These are phyloP conservation scores for Lerista edwardsae DNA, from an alignment of 2,797 vertebrate species.

Conservation along the genomic window DNA sequence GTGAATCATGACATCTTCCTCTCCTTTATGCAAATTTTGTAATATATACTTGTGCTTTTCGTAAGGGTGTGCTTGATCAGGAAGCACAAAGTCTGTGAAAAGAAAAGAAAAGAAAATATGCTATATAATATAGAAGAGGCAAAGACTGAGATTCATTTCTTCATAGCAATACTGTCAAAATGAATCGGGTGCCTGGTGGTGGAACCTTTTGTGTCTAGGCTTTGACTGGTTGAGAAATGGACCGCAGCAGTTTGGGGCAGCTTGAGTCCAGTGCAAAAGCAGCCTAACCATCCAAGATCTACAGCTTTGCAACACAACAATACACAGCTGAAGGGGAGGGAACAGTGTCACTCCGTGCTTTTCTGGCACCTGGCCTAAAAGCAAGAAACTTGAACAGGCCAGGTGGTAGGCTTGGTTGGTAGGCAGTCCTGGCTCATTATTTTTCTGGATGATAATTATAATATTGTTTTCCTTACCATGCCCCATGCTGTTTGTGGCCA, in stretches of 20 bases:
- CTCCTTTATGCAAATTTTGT: not conserved
- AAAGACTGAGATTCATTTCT: no score
- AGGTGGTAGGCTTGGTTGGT: no score
- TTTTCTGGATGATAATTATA: no score
- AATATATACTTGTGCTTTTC: not conserved
- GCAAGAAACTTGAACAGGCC: no score
- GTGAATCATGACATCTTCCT: no score
- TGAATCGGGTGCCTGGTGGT: not conserved
- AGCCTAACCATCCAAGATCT: not conserved
- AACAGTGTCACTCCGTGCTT: not conserved
- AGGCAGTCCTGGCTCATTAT: no score
- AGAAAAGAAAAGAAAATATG: not conserved
- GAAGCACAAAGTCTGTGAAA: not conserved
- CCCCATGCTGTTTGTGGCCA: no score
- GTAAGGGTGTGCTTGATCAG: not conserved
- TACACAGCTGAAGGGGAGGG: not conserved
- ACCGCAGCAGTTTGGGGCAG: not conserved
- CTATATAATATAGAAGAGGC: not conserved
- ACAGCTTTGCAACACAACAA: not conserved
- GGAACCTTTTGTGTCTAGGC: no score
- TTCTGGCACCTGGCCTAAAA: not conserved
- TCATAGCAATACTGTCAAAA: no score
- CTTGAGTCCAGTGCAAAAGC: not conserved
- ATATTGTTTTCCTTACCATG: no score
- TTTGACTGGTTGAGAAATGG: not conserved